Base-by-base conservation (phyloP, 2,888 invertebrate genomes). In the Lycophotia porphyrea region DNA sequence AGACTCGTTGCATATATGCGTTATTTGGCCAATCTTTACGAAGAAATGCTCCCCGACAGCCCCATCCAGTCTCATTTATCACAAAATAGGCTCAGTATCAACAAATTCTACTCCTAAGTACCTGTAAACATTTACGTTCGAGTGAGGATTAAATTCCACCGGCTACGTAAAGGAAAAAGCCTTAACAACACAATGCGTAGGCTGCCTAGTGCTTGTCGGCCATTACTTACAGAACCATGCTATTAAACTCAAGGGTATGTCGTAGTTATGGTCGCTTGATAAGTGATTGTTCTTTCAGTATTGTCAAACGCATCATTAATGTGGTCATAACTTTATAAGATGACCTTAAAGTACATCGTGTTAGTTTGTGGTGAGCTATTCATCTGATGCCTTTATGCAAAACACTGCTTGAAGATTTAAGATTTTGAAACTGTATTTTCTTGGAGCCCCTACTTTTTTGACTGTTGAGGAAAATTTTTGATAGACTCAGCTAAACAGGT, bases 211-310 rank as follows among this genome's bases (percentile, higher is more conserved):
- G 69, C 81, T 72, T 65, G 60, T 44, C 49, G 71, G 60, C 58
- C 71, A 84, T 80, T 80, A 69, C 49, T 65, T 63, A 76, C 66
- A 76, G 47, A 63, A 80, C 83, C 39, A 42, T 44, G 65, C 76
- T 76, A 83, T 83, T 84, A 84, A 84, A 76, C 55, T 71, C 80
- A 83, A 83, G 84, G 82, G 65, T 76, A 69, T 27, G 58, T 47
- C 61, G 24, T 55, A 42, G 55, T 72, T 79, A 64, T 69, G 73
- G 65, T 66, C 68, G 44, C 44, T 24, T n/a, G 64, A 44, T 75
- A 71, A 80, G 72, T 82, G 71, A 80, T 80, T 80, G 68, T 68
- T 81, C n/a, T 67, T 31, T 39, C 58, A 36, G 60, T 52, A n/a
- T 67, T 70, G 82, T 68, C 58, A 11, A 36, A 71, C 34, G 42